Evolutionary conservation across 64 coral and sea anemone species (phyloP).

Genomic region (Exaiptasia diaphana): DNA sequence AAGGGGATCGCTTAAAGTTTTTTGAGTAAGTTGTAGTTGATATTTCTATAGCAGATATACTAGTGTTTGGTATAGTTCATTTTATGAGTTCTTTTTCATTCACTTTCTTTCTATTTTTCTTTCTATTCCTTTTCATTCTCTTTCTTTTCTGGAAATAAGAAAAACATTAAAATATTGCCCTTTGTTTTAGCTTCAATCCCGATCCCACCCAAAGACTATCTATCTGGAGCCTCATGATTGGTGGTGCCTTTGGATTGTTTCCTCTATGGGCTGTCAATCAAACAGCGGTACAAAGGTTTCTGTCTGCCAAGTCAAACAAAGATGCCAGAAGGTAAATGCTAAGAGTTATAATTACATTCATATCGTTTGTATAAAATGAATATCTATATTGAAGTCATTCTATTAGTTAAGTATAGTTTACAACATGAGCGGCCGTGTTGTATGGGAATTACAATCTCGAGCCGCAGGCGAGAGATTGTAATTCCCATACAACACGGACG

Average conservation of each 20-base stretch:
- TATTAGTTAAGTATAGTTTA: too few species aligned
- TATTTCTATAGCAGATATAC: not conserved
- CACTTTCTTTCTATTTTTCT: not conserved
- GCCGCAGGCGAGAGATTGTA: too few species aligned
- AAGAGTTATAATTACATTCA: not conserved
- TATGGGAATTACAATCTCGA: too few species aligned
- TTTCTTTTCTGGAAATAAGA: too few species aligned
- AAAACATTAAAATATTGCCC: too few species aligned
- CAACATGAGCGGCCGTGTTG: too few species aligned
- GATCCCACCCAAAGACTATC: conserved; percentile 90
- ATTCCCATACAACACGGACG: too few species aligned
- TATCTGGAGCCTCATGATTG: conserved; percentile 80
- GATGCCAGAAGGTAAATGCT: conserved; percentile 75
- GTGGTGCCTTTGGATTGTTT: conserved; percentile 88
- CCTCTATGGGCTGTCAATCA: conserved; percentile 97
- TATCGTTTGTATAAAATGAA: not conserved
- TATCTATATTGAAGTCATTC: not conserved
- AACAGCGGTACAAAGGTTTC: conserved; percentile 90
- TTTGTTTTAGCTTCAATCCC: conserved; percentile 65
- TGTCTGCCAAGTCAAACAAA: conserved; percentile 76
- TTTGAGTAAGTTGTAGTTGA: conserved; percentile 49
- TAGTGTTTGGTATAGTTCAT: not conserved
- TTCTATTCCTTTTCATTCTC: too few species aligned
- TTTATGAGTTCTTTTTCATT: not conserved
- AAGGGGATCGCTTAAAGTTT: conserved; percentile 61